These are phyloP conservation scores for Anarrhichthys ocellatus DNA, from an alignment of 2,113 vertebrate species.

Conservation along the genomic window DNA sequence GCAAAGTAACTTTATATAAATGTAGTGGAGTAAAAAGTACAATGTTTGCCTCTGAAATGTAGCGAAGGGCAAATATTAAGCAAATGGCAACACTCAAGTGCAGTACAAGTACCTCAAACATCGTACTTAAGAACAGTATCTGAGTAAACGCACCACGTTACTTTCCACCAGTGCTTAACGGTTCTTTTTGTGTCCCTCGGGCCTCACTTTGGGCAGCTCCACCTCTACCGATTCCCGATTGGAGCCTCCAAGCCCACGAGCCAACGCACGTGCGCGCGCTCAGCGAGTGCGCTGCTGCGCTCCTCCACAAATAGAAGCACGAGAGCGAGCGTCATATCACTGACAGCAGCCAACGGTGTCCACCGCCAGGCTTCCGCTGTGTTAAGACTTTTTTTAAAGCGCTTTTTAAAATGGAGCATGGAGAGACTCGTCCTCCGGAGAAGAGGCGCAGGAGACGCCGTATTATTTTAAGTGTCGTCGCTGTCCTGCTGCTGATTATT, in stretches of 20 bases:
- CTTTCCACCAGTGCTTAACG: not conserved
- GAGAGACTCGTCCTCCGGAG: fast-evolving
- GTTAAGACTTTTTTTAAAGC: too few relatives aligned
- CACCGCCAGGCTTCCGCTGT: too few relatives aligned
- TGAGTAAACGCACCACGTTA: not conserved
- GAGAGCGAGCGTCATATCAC: not conserved
- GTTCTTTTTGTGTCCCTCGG: not conserved
- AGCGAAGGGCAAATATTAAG: not conserved
- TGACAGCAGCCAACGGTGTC: not conserved
- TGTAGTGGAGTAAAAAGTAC: not conserved
- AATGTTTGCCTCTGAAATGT: not conserved
- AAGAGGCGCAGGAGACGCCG: not conserved
- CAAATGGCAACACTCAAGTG: not conserved
- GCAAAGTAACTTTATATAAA: not conserved
- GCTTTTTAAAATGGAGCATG: not conserved
- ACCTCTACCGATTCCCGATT: not conserved
- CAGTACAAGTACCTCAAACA: not conserved
- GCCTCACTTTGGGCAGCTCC: not conserved
- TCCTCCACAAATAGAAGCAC: constrained; percentile 29
- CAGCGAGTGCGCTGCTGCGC: not conserved
- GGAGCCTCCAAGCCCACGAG: not conserved
- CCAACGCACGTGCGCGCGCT: not conserved
- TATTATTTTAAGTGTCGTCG: fast-evolving
- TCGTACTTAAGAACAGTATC: not conserved
- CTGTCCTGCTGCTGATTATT: not conserved